Conservation (phyloP, 2,888 invertebrate genomes). For the Troides helena region DNA sequence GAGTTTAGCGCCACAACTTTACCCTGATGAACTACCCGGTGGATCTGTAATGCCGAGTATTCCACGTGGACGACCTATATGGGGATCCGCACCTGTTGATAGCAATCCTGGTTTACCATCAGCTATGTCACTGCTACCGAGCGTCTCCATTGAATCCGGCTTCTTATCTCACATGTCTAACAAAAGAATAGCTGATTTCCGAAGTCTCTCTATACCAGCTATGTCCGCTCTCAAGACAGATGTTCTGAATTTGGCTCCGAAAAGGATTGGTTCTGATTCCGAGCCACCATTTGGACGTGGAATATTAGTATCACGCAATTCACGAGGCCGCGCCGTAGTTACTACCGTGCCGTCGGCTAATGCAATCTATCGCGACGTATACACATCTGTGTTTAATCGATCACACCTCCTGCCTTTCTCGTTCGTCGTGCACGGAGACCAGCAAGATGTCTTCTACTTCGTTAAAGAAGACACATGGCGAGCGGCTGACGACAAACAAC, state of each 20-base stretch:
- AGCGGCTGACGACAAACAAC: constrained; percentile 92
- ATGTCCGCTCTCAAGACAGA: constrained; percentile 90
- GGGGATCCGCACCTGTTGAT: constrained; percentile 78
- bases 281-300: constrained; percentile 94
- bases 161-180: constrained; percentile 90
- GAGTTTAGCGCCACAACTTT: constrained; percentile 92
- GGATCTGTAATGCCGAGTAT: constrained; percentile 84
- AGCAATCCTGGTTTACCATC: constrained; percentile 79
- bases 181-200: constrained; percentile 88
- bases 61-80: constrained; percentile 77
- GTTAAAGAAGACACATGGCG: constrained; percentile 95
- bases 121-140: constrained; percentile 83
- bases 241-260: constrained; percentile 86
- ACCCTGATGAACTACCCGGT: constrained; percentile 84
- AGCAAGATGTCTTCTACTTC: constrained; percentile 95
- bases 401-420: constrained; percentile 93
- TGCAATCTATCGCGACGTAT: constrained; percentile 94
- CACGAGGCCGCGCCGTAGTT: constrained; percentile 89
- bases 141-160: constrained; percentile 89
- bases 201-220: constrained; percentile 87
- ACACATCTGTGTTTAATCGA: constrained; percentile 95
- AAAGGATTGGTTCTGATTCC: constrained; percentile 89
- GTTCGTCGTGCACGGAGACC: constrained; percentile 91
- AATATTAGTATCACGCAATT: constrained; percentile 90
- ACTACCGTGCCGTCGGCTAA: constrained; percentile 94